These are phyloP conservation scores for Dendrophyllia cribrosa DNA, from an alignment of 64 coral and sea anemone genomes.

Conservation along the genomic window DNA sequence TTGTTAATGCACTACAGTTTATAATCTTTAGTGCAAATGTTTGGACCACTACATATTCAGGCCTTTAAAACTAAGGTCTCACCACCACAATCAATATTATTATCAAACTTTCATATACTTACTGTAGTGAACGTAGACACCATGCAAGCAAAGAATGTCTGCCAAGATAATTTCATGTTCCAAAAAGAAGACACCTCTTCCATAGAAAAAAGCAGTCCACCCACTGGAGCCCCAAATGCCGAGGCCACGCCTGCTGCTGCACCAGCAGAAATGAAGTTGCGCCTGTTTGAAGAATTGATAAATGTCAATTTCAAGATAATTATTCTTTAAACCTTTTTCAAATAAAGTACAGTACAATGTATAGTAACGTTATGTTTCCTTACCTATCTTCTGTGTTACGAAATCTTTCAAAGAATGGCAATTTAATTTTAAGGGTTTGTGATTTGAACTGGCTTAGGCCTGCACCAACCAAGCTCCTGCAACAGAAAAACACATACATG, in stretches of 20 bases:
- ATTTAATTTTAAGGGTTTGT: slow-evolving; percentile 89
- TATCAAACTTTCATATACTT: slow-evolving; percentile 8
- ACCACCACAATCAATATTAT: no score
- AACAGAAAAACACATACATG: not conserved
- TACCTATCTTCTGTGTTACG: slow-evolving; percentile 98
- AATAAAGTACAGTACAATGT: not conserved
- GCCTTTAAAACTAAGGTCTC: no score
- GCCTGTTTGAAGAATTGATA: slow-evolving; percentile 21
- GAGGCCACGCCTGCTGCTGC: slow-evolving; percentile 98
- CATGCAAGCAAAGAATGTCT: slow-evolving; percentile 99
- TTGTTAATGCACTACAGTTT: no score
- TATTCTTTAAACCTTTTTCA: no score
- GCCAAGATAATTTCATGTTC: slow-evolving; percentile 99
- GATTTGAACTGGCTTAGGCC: slow-evolving; percentile 98
- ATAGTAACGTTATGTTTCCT: not conserved
- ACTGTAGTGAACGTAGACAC: slow-evolving; percentile 98
- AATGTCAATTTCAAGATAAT: not conserved
- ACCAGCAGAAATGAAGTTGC: slow-evolving; percentile 98
- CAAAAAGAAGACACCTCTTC: slow-evolving; percentile 99
- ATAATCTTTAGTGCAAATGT: no score
- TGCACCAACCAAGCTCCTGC: slow-evolving; percentile 96
- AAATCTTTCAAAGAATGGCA: slow-evolving; percentile 99
- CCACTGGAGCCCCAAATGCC: slow-evolving; percentile 98
- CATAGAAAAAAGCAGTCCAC: slow-evolving; percentile 96
- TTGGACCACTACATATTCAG: no score